A percentile compares a stretch with the other conserved stretches of the same genome.
These are phyloP conservation scores for Helicorthomorpha holstii DNA, from an alignment of 1,140 invertebrate species.

Conservation along the genomic window DNA sequence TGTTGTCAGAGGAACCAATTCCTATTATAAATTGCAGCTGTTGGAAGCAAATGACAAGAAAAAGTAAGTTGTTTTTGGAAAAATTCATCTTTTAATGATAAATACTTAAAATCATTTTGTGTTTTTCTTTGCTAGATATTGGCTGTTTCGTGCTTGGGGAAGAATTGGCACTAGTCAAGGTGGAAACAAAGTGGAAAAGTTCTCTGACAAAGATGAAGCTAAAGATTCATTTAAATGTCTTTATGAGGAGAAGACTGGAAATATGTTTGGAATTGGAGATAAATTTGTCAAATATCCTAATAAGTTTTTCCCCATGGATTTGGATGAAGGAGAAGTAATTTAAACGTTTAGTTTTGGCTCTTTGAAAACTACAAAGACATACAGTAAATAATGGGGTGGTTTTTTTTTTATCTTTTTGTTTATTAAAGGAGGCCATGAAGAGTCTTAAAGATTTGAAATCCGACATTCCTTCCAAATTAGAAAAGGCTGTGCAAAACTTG, in stretches of 20 bases:
- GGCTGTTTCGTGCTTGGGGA: conserved; percentile 83
- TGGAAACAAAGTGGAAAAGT: conserved; percentile 50
- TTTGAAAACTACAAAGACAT: conserved; percentile 4
- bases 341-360: not conserved
- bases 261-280: conserved; percentile 47
- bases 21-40: conserved; percentile 87
- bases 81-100: not conserved
- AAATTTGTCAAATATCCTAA: conserved; percentile 63
- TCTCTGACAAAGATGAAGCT: conserved; percentile 35
- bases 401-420: too few species aligned
- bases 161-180: conserved; percentile 87
- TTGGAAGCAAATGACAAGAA: conserved; percentile 52
- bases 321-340: conserved; percentile 64
- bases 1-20: conserved; percentile 71
- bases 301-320: conserved; percentile 73
- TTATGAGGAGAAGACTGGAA: conserved; percentile 74
- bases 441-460: not conserved
- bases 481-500: conserved; percentile 58
- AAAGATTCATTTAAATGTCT: conserved; percentile 43
- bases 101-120: conserved; percentile 2
- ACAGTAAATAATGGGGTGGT: not conserved
- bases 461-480: conserved; percentile 42
- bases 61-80: conserved; percentile 27
- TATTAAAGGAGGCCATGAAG: not conserved
- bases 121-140: conserved; percentile 37